A percentile compares a stretch with the other conserved stretches of the same genome.
Conservation (phyloP, 2,888 invertebrate species). For the Melieria crassipennis region DNA sequence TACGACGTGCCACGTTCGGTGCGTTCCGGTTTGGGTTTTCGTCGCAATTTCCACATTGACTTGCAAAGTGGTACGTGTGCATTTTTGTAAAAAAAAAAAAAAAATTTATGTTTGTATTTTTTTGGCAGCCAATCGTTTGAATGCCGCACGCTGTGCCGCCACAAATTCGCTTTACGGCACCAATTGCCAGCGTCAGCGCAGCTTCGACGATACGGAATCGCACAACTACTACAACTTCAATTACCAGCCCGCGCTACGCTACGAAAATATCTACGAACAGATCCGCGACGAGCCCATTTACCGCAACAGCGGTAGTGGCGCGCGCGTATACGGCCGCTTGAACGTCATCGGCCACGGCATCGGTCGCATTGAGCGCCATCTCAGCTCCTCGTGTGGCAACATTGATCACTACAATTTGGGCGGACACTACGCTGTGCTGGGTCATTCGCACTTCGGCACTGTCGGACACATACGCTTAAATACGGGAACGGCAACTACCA, state of each 20-base stretch:
- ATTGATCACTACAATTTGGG: slow-evolving; percentile 67
- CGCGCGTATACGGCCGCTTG: slow-evolving; percentile 67
- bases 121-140: slow-evolving; percentile 51
- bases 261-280: slow-evolving; percentile 70
- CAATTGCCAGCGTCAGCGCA: slow-evolving; percentile 60
- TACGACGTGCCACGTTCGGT: slow-evolving; percentile 65
- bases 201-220: slow-evolving; percentile 66
- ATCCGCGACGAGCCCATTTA: slow-evolving; percentile 68
- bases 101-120: neutral
- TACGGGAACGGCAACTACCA: slow-evolving; percentile 48
- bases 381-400: slow-evolving; percentile 75
- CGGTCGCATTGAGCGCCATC: slow-evolving; percentile 71
- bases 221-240: slow-evolving; percentile 63
- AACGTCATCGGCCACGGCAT: slow-evolving; percentile 70
- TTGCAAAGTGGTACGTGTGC: slow-evolving; percentile 55
- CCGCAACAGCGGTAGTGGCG: slow-evolving; percentile 51
- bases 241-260: slow-evolving; percentile 58
- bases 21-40: slow-evolving; percentile 62
- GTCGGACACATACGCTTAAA: slow-evolving; percentile 66
- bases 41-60: slow-evolving; percentile 64
- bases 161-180: slow-evolving; percentile 45
- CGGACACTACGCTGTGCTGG: slow-evolving; percentile 65
- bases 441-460: slow-evolving; percentile 66
- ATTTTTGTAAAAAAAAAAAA: neutral
- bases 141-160: slow-evolving; percentile 49